phyloP scores from a whole-genome alignment of 2,888 invertebrate species.

The Alitta virens region DNA sequence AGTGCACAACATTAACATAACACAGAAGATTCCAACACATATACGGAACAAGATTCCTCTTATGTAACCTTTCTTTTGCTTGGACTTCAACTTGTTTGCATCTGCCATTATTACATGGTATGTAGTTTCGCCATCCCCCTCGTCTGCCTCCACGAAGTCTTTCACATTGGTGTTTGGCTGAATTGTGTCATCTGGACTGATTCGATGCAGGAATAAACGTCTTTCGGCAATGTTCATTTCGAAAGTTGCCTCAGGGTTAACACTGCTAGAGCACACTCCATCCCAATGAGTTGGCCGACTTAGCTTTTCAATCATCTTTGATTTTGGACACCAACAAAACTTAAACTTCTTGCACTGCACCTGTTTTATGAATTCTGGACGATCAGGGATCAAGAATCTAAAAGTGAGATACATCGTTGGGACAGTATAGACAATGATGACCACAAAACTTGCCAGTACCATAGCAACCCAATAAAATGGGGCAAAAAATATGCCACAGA shows the following conservation, averaged over 20 bases:
- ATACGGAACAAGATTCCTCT: neutral
- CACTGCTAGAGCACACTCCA: no score
- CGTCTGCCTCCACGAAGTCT: no score
- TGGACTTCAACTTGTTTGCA: no score
- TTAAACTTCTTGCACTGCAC: neutral
- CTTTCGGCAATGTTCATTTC: neutral
- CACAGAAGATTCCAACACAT: neutral
- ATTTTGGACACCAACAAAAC: no score
- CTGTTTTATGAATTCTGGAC: neutral
- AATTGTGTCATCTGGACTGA: no score
- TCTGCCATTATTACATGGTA: no score
- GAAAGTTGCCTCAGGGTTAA: neutral
- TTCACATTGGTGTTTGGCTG: no score
- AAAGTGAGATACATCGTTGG: slow-evolving; percentile 8
- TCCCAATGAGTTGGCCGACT: no score
- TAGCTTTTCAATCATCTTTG: no score
- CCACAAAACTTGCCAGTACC: neutral
- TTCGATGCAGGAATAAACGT: no score
- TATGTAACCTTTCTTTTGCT: no score
- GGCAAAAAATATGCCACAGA: slow-evolving; percentile 4
- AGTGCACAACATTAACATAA: neutral
- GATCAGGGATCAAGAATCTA: slow-evolving; percentile 2
- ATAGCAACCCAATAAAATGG: slow-evolving; percentile 7
- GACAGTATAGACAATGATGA: neutral
- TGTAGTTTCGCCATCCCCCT: no score